Evolutionary conservation across 2,797 vertebrate species (phyloP).

Genomic region (Pseudotriccus pelzelni): DNA sequence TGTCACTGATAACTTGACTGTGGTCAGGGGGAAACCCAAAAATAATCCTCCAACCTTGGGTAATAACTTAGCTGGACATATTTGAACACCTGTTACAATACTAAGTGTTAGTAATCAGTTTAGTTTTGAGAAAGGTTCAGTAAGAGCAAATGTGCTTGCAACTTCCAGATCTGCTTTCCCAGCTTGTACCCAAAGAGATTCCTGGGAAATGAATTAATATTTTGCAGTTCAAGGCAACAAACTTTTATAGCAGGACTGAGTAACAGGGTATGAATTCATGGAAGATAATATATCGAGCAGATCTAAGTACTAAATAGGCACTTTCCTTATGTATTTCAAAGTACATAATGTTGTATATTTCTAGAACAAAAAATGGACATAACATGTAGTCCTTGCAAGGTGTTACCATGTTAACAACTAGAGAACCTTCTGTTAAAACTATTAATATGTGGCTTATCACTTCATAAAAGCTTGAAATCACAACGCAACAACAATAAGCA

Average conservation of each 20-base stretch:
- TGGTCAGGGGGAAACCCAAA: not conserved
- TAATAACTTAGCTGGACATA: not conserved
- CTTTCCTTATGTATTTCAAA: constrained; percentile 22
- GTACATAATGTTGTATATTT: not conserved
- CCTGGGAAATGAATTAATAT: constrained; percentile 38
- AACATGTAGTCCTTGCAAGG: constrained; percentile 49
- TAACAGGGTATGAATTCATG: not conserved
- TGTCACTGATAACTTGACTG: not conserved
- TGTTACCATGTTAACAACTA: constrained; percentile 58
- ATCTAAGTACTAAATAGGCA: not conserved
- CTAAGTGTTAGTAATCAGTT: not conserved
- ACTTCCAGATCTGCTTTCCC: not conserved
- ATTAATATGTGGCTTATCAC: constrained; percentile 57
- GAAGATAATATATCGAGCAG: constrained; percentile 53
- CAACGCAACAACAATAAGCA: not conserved
- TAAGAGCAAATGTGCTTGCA: not conserved
- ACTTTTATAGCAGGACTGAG: constrained; percentile 35
- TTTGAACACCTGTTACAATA: not conserved
- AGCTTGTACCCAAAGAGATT: not conserved
- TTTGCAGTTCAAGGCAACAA: constrained; percentile 24
- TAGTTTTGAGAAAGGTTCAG: not conserved
- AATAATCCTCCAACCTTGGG: not conserved
- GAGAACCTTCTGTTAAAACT: constrained; percentile 46
- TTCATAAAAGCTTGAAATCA: constrained; percentile 57
- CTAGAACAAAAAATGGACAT: constrained; percentile 16